Evolutionary conservation across 2,113 vertebrate species (phyloP).

Genomic region (Zootoca vivipara): DNA sequence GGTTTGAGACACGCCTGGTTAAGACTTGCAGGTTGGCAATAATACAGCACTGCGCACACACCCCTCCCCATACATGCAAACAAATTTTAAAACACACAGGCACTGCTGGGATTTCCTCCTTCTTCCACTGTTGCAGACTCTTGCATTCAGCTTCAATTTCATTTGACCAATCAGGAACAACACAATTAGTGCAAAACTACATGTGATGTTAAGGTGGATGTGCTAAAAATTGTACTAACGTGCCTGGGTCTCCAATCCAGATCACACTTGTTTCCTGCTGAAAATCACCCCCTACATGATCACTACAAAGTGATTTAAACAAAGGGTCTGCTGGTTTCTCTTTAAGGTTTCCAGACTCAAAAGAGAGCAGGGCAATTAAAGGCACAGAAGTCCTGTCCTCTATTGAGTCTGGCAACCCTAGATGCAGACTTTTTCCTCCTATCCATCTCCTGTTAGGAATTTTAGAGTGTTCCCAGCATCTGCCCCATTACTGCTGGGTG

Average conservation of each 20-base stretch:
- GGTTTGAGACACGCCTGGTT: neutral
- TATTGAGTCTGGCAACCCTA: too few species aligned
- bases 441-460: neutral
- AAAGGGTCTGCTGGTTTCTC: too few species aligned
- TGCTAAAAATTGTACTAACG: neutral
- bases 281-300: neutral
- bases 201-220: neutral
- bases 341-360: too few species aligned
- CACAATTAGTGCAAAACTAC: neutral
- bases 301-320: too few species aligned
- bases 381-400: too few species aligned
- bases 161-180: neutral
- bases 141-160: neutral
- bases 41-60: accelerated
- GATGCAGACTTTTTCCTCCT: neutral
- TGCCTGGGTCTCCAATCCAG: neutral
- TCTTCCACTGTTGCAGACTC: neutral
- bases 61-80: neutral
- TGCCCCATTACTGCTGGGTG: neutral
- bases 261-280: neutral
- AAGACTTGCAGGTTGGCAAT: neutral
- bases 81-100: neutral
- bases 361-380: too few species aligned
- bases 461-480: neutral
- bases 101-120: neutral